A percentile compares a stretch with the other conserved stretches of the same genome.
Conservation (phyloP, 2,797 vertebrate species). For the Coracias cyanogaster region DNA sequence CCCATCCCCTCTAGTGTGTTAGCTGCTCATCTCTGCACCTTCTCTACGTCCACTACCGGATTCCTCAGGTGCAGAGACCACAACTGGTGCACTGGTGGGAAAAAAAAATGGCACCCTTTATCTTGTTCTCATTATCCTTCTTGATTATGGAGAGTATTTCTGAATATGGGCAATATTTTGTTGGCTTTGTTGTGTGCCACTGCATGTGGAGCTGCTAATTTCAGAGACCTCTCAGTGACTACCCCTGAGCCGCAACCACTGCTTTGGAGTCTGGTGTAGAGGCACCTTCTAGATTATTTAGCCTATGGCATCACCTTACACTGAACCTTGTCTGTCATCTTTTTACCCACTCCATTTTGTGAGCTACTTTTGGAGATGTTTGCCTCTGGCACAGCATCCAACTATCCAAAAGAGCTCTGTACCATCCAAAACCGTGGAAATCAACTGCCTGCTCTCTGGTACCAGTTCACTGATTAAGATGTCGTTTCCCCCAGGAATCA, state of each 20-base stretch:
- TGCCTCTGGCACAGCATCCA: background rate
- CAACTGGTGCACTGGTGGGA: fast-evolving
- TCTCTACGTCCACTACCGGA: fast-evolving
- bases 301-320: fast-evolving
- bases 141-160: background rate
- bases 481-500: background rate
- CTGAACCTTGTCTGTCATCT: background rate
- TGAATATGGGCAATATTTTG: background rate
- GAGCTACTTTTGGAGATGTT: background rate
- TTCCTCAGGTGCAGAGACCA: background rate
- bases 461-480: background rate
- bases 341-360: background rate
- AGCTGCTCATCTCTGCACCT: fast-evolving
- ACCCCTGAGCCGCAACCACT: fast-evolving
- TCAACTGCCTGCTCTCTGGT: background rate
- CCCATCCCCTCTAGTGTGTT: too few relatives aligned
- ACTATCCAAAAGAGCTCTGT: background rate
- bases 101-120: background rate
- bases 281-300: background rate
- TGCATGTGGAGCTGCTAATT: fast-evolving
- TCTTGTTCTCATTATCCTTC: background rate
- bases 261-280: background rate
- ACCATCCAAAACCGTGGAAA: background rate
- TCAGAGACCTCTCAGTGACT: background rate
- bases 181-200: background rate